These are phyloP conservation scores for Trididemnum nubilum DNA, from an alignment of 23 tunicate genomes.

Conservation along the genomic window DNA sequence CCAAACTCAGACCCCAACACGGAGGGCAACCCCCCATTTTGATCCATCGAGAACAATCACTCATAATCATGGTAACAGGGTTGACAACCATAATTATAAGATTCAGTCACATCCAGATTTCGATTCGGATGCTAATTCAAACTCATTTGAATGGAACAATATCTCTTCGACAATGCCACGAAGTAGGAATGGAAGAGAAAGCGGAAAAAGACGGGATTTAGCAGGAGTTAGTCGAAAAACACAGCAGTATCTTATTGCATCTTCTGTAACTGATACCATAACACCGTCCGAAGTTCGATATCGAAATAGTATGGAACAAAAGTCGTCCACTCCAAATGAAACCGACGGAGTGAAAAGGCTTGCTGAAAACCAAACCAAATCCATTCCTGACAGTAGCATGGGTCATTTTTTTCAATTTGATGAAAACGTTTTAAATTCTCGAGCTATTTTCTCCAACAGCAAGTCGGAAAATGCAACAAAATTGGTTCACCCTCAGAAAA, in stretches of 20 bases:
- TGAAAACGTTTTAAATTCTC: constrained; percentile 14
- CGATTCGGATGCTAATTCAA: too few relatives aligned
- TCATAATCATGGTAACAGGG: too few relatives aligned
- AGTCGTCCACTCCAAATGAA: not conserved
- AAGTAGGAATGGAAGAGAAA: constrained; percentile 50
- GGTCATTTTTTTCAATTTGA: not conserved
- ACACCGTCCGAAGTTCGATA: not conserved
- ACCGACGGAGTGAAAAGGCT: not conserved
- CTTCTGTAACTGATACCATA: constrained; percentile 11
- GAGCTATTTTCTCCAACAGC: constrained; percentile 13
- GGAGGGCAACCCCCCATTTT: too few relatives aligned
- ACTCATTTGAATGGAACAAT: too few relatives aligned
- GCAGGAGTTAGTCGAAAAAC: constrained; percentile 23
- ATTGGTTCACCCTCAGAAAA: constrained; percentile 56
- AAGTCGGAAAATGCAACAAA: constrained; percentile 9
- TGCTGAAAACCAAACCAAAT: not conserved
- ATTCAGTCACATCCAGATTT: not conserved
- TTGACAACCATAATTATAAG: too few relatives aligned
- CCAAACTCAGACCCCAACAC: too few relatives aligned
- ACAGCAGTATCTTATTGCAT: constrained; percentile 10
- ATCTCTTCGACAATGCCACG: not conserved
- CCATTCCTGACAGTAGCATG: not conserved
- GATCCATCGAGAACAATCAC: too few relatives aligned
- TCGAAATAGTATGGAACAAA: not conserved
- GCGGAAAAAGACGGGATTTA: constrained; percentile 49